Conservation (phyloP, 1,140 invertebrate genomes). For the Bombyx mandarina region DNA sequence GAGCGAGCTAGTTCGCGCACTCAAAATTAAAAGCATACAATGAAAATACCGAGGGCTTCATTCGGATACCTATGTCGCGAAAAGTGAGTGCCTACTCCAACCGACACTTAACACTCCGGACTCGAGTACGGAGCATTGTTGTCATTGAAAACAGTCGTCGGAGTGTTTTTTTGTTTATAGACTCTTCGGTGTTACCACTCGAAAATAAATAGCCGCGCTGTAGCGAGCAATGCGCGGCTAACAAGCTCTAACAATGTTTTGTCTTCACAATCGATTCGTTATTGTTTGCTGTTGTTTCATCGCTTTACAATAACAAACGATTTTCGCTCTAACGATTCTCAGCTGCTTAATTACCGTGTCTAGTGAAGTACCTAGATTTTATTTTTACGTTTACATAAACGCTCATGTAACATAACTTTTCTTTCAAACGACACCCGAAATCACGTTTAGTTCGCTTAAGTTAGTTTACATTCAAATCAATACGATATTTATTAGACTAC, state of each 20-base stretch:
- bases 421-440: too few species aligned
- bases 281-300: slow-evolving; percentile 35
- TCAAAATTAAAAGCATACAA: slow-evolving; percentile 74
- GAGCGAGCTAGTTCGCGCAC: slow-evolving; percentile 72
- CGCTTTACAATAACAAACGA: slow-evolving; percentile 18
- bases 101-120: slow-evolving; percentile 48
- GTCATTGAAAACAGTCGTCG: slow-evolving; percentile 64
- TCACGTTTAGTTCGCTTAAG: too few species aligned
- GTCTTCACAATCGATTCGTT: slow-evolving; percentile 44
- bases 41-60: slow-evolving; percentile 66
- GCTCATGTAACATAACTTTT: too few species aligned
- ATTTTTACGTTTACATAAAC: too few species aligned
- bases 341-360: too few species aligned
- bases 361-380: background rate
- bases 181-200: slow-evolving; percentile 67
- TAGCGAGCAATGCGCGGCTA: slow-evolving; percentile 61
- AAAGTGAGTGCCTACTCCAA: slow-evolving; percentile 59
- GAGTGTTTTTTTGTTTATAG: slow-evolving; percentile 69
- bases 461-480: background rate
- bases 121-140: slow-evolving; percentile 50
- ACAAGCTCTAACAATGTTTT: slow-evolving; percentile 62
- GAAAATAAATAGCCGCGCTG: slow-evolving; percentile 63
- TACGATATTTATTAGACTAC: background rate
- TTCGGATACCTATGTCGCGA: slow-evolving; percentile 63
- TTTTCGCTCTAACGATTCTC: background rate